Evolutionary conservation across 2,797 vertebrate genomes (phyloP), one percentile per base, ranked within the genome.

Genomic region (Xenopus petersii): DNA sequence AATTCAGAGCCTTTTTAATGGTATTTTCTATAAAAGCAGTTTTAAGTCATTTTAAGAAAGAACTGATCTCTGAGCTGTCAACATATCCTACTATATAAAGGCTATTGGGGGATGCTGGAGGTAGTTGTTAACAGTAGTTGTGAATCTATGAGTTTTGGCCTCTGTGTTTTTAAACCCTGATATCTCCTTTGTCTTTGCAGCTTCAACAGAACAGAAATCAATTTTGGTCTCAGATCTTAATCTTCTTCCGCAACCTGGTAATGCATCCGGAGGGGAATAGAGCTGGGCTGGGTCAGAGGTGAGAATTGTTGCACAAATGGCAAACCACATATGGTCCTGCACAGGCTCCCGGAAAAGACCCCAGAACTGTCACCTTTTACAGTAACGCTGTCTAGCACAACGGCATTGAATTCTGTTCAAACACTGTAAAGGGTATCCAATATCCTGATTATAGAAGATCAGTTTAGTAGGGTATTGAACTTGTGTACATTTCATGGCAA

Each of bases 181-280:
- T 8, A 16, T 56, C 10, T 60, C 8, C 21, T 26, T 60, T 56
- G n/a, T 56, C 5, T 56, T 60, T 26, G 12, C 83, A 93, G 90
- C 88, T 89, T 83, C 91, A 93, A 82, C 90, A 90, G 85, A 91
- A 93, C 87, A 86, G 81, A 83, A 90, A 92, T 81, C 89, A 88
- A 3, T 79, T 87, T 47, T 93, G 90, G 91, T 89, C 90, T 87
- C 91, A 91, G 84, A 80, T 91, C 76, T 84, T 93, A 71, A 84
- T 90, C 78, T 91, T 93, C 81, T 86, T 93, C 62, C 88, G 92
- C 81, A 90, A 93, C 81, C 77, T 93, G 68, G 90, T 89, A 75
- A 81, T 89, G 82, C 88, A 90, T 0, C 75, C 81, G 33, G 89
- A 88, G 68, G 88, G 79, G 70, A 90, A 92, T 84, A 88, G 89